A percentile compares a stretch with the other conserved stretches of the same genome.
Evolutionary conservation across 2,797 vertebrate species (phyloP).

Genomic region (Gephyroberyx darwinii): DNA sequence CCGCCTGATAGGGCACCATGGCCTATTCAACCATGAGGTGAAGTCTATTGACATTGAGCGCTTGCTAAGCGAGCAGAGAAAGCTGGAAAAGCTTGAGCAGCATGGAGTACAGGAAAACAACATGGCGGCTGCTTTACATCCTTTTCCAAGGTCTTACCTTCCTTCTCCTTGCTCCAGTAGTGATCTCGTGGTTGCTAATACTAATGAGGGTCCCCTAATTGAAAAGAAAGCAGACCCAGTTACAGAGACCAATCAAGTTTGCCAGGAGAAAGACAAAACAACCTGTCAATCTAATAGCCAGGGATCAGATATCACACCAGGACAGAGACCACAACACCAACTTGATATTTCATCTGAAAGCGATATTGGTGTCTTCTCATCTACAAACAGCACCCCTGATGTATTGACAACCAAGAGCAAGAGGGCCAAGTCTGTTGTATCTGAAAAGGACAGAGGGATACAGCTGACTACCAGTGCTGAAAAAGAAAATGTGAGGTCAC

Average conservation of each 20-base stretch:
- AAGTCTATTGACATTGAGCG: constrained; percentile 89
- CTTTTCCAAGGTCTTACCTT: constrained; percentile 19
- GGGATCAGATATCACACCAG: constrained; percentile 48
- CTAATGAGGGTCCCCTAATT: constrained; percentile 28
- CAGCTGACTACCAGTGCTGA: constrained; percentile 26
- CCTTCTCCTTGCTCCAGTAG: constrained; percentile 15
- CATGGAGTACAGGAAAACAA: constrained; percentile 34
- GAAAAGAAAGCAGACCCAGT: constrained; percentile 18
- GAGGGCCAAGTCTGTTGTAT: constrained; percentile 1
- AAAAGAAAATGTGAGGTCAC: constrained; percentile 23
- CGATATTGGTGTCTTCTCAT: constrained; percentile 35
- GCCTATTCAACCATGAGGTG: constrained; percentile 89
- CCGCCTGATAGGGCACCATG: constrained; percentile 86
- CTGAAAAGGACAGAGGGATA: constrained; percentile 26
- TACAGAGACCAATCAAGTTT: constrained; percentile 16
- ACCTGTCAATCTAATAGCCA: constrained; percentile 27
- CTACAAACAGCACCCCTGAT: constrained; percentile 34
- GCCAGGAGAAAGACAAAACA: constrained; percentile 29
- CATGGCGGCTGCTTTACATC: constrained; percentile 3
- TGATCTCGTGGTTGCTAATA: constrained; percentile 26
- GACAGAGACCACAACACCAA: constrained; percentile 49
- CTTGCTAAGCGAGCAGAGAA: constrained; percentile 75
- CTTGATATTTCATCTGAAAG: constrained; percentile 53
- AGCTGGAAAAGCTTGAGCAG: constrained; percentile 26
- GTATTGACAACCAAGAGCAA: constrained; percentile 13